These are phyloP conservation scores for Stegastes partitus DNA, from an alignment of 2,113 vertebrate species.

Conservation along the genomic window DNA sequence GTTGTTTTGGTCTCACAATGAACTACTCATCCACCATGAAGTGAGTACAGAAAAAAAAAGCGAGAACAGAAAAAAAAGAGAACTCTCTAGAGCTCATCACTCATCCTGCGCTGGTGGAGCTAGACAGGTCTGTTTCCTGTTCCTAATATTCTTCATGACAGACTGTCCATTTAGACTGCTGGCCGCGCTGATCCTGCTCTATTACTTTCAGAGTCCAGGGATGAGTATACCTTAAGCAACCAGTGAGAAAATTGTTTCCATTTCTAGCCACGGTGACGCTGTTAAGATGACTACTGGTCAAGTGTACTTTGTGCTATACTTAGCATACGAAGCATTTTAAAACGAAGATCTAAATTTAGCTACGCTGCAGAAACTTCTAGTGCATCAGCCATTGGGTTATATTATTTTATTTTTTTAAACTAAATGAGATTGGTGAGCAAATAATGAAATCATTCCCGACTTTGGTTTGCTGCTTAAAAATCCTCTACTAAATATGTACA, in stretches of 20 bases:
- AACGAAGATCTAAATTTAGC: constrained; percentile 4
- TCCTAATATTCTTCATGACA: constrained; percentile 84
- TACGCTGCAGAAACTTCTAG: not conserved
- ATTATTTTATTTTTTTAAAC: not conserved
- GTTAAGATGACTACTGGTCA: constrained; percentile 24
- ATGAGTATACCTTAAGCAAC: constrained; percentile 61
- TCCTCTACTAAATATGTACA: constrained; percentile 13
- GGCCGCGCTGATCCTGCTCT: constrained; percentile 71
- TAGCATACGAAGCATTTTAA: not conserved
- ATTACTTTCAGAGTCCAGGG: constrained; percentile 69
- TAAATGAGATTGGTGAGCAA: not conserved
- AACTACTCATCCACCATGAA: constrained; percentile 74
- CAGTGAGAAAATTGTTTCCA: constrained; percentile 52
- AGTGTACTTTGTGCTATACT: constrained; percentile 31
- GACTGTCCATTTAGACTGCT: constrained; percentile 80
- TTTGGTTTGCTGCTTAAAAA: constrained; percentile 1
- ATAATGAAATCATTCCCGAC: not conserved
- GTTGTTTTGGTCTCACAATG: constrained; percentile 74
- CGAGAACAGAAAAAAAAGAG: constrained; percentile 43
- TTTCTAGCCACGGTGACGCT: constrained; percentile 24
- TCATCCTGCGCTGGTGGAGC: constrained; percentile 74
- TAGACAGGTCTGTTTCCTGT: constrained; percentile 81
- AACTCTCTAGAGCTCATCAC: constrained; percentile 81
- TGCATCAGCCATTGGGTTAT: not conserved
- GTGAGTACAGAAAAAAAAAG: constrained; percentile 42